Evolutionary conservation across 2,888 invertebrate genomes (phyloP).

Genomic region (Acholoe squamosa): DNA sequence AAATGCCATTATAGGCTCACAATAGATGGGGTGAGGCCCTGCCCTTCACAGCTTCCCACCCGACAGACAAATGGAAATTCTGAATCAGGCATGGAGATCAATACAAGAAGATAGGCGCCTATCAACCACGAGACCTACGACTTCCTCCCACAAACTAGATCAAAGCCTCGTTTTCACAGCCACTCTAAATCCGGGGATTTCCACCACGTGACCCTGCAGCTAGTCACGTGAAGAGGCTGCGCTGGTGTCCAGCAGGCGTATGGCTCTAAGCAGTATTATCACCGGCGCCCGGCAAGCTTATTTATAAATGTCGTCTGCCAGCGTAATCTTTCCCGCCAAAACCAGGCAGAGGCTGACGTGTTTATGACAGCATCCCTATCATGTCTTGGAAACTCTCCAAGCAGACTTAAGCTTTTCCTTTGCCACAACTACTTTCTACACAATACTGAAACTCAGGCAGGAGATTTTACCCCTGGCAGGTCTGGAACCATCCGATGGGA

Average conservation of each 20-base stretch:
- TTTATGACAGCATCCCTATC: not conserved
- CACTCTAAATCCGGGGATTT: conserved; percentile 11
- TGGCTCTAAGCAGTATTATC: not conserved
- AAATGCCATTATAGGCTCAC: not conserved
- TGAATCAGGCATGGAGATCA: not conserved
- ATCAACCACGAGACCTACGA: not conserved
- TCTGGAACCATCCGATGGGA: too few relatives aligned
- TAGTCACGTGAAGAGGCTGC: not conserved
- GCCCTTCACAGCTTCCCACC: not conserved
- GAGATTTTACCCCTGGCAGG: too few relatives aligned
- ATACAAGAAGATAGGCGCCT: not conserved
- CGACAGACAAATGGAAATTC: not conserved
- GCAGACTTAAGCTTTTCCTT: too few relatives aligned
- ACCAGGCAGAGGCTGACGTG: not conserved
- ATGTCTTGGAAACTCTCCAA: too few relatives aligned
- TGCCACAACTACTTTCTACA: too few relatives aligned
- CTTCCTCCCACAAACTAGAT: not conserved
- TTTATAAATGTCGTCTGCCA: not conserved
- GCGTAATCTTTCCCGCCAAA: not conserved
- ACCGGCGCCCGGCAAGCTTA: not conserved
- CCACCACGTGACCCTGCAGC: not conserved
- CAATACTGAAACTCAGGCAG: too few relatives aligned
- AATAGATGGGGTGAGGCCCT: not conserved
- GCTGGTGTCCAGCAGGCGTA: not conserved
- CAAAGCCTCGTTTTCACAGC: conserved; percentile 20